Evolutionary conservation across 2,797 vertebrate species (phyloP), one percentile per base, ranked within the genome.

Genomic region (Prionace glauca): DNA sequence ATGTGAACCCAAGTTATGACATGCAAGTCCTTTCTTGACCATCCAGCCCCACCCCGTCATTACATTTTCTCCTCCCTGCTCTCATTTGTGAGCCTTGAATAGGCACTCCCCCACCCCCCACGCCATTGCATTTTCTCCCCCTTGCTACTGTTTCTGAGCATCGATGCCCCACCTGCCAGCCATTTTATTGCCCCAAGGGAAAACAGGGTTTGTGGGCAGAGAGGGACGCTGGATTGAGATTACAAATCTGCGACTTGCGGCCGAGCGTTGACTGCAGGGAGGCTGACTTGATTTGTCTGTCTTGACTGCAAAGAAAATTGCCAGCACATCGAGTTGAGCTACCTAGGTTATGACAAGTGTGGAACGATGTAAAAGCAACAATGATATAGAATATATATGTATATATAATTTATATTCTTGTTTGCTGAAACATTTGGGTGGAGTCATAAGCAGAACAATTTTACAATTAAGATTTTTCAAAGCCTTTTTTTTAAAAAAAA

Each of bases 381-480:
- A 56, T 74, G 74, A 60, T 95, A 71, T 94, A 94, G 50, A 74
- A 50, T 94, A 94, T 69, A 69, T 93, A 69, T 67, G 71, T 94
- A 95, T 93, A 93, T 67, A 93, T 94, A 95, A 36, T 77, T 69
- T 95, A 56, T 94, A 94, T 94, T 93, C 71, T 74, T 93, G 14
- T 94, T 95, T 56, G 50, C 93, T 56, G 29, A 95, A 72, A 95
- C 62, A 92, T 95, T 72, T 95, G 14, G 26, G 69, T 56, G 71
- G 69, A 95, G 62, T 95, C 93, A 95, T 69, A 77, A 95, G 71
- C 69, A 94, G 69, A 94, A 94, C 93, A 95, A 71, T 77, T 95
- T 95, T 95, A 95, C 93, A 95, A 74, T 95, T 95, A 95, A 77
- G 71, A 74, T 20, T 74, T 71, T 94, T 94, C 72, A n/a, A 79